A percentile compares a stretch with the other conserved stretches of the same genome.
phyloP scores from a whole-genome alignment of 1,140 invertebrate genomes.

The Sitobion miscanthi region DNA sequence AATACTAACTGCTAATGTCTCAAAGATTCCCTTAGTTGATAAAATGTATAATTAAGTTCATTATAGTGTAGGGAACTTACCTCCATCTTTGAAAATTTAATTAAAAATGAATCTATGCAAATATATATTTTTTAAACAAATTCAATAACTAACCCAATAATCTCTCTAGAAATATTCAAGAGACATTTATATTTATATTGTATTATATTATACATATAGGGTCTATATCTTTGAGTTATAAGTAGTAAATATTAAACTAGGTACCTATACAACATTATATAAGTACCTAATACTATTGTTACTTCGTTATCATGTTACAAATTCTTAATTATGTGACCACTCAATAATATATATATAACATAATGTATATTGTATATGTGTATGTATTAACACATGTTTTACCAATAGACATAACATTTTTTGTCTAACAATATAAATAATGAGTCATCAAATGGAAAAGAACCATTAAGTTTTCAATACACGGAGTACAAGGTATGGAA shows the following conservation, averaged over 20 bases:
- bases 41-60: not conserved
- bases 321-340: not conserved
- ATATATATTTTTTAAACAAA: not conserved
- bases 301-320: not conserved
- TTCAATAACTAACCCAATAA: not conserved
- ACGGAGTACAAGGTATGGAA: not conserved
- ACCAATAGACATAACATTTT: not conserved
- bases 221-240: not conserved
- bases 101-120: not conserved
- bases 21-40: not conserved
- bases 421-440: not conserved
- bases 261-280: not conserved
- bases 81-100: not conserved
- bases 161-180: not conserved
- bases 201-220: not conserved
- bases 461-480: not conserved
- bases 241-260: no score
- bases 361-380: not conserved
- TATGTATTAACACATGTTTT: not conserved
- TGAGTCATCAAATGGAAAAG: not conserved
- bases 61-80: not conserved
- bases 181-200: not conserved
- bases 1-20: not conserved
- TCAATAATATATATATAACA: not conserved
- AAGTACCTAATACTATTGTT: not conserved